These are phyloP conservation scores for Aselliscus stoliczkanus DNA, from an alignment of 2,797 vertebrate genomes.

Conservation along the genomic window DNA sequence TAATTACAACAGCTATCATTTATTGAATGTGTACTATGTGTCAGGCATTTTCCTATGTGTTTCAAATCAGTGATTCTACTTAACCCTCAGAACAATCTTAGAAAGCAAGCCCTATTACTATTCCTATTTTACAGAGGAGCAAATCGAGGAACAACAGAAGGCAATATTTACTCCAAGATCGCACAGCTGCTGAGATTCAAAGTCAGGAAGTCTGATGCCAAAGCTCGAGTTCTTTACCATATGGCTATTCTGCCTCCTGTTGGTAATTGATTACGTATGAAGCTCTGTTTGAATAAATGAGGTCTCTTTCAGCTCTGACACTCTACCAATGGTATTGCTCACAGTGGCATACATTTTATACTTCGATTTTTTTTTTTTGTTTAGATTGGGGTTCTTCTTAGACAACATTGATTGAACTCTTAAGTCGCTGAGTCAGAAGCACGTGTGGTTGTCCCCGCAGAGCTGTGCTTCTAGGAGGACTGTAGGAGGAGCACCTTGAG, in stretches of 20 bases:
- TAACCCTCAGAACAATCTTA: not conserved
- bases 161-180: not conserved
- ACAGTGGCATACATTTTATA: not conserved
- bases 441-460: accelerated
- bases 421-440: not conserved
- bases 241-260: not conserved
- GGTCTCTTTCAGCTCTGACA: not conserved
- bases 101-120: not conserved
- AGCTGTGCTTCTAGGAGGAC: not conserved
- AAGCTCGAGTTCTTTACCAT: not conserved
- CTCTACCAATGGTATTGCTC: not conserved
- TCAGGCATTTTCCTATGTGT: not conserved
- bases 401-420: not conserved
- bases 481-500: not conserved
- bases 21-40: not conserved
- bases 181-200: not conserved
- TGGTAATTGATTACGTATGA: accelerated
- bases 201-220: not conserved
- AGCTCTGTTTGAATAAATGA: not conserved
- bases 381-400: not conserved
- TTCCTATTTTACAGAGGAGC: not conserved
- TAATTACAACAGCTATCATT: not conserved
- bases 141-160: not conserved
- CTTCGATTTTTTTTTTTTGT: not conserved
- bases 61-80: not conserved